Evolutionary conservation across 2,888 invertebrate genomes (phyloP), one percentile per base, ranked within the genome.

Genomic region (Reticulitermes lucifugus): DNA sequence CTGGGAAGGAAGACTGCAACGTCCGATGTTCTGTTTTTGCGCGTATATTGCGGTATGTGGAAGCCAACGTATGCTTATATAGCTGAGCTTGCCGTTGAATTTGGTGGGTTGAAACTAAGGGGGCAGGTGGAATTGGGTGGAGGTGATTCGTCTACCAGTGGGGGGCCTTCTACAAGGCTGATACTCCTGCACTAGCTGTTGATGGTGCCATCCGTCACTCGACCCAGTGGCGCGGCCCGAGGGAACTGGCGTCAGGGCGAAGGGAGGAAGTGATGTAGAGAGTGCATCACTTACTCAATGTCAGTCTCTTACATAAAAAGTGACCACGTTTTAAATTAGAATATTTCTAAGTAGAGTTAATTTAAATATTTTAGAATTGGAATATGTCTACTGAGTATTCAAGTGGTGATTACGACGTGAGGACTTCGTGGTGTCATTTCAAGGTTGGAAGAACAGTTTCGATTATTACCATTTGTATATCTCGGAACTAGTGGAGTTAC

Each of bases 131-230:
- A 55, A 18, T 55, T 18, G 55, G 55, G 55, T 55, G 65, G n/a
- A 10, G 73, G 73, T 35, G 73, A 73, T 73, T 41, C 35, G 35
- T 21, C 35, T 73, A 35, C 35, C 73, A 73, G 41, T 29, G 73
- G 73, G 73, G 73, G 41, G 73, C 41, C 73, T 41, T 73, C 73
- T 70, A 70, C 70, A 70, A 70, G 70, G 55, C 18, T 51, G 51
- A 51, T 2, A 51, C 51, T 60, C 71, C 73, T 73, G 73, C 73
- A 41, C 73, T 29, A 73, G 73, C 41, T 73, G 73, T 41, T 73
- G 73, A 73, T 73, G 73, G 73, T 73, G 12, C 73, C 73, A 73
- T 73, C 73, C 73, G 73, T 73, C 73, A 73, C 73, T 29, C 41
- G 73, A 41, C 35, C 29, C 46, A 9, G 25, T 25, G 12, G 29